Evolutionary conservation across 2,113 vertebrate genomes (phyloP).

Genomic region (Climacteris rufus): DNA sequence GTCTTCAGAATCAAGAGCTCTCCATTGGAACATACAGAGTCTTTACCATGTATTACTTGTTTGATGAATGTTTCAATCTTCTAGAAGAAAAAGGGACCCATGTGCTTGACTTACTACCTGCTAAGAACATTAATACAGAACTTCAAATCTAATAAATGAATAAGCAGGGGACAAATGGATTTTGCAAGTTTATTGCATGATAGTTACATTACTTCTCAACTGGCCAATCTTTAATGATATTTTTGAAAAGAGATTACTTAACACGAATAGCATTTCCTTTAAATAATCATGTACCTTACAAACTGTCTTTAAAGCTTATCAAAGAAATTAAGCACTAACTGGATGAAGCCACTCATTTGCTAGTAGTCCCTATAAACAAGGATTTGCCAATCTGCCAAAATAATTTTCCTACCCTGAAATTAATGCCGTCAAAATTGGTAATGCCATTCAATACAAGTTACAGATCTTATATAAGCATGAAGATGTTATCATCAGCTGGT

Average conservation of each 20-base stretch:
- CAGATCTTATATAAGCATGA: neutral
- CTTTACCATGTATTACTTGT: neutral
- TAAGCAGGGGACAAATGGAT: neutral
- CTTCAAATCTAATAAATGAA: constrained; percentile 15
- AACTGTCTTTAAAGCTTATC: neutral
- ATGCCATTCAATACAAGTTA: neutral
- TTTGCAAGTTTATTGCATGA: constrained; percentile 16
- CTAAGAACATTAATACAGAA: neutral
- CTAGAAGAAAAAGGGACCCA: constrained; percentile 14
- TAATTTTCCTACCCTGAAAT: neutral
- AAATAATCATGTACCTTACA: neutral
- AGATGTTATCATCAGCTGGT: neutral
- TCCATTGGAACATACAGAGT: neutral
- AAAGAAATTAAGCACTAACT: neutral
- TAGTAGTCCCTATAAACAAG: neutral
- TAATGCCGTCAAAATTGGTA: neutral
- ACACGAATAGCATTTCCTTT: neutral
- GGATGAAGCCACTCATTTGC: neutral
- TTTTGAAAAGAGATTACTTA: neutral
- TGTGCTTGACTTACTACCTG: constrained; percentile 34
- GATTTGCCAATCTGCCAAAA: neutral
- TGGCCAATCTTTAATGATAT: neutral
- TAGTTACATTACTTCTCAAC: constrained; percentile 26
- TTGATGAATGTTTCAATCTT: neutral
- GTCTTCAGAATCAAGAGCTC: constrained; percentile 7